Evolutionary conservation across 2,113 vertebrate species (phyloP).

Genomic region (Grallaria varia): DNA sequence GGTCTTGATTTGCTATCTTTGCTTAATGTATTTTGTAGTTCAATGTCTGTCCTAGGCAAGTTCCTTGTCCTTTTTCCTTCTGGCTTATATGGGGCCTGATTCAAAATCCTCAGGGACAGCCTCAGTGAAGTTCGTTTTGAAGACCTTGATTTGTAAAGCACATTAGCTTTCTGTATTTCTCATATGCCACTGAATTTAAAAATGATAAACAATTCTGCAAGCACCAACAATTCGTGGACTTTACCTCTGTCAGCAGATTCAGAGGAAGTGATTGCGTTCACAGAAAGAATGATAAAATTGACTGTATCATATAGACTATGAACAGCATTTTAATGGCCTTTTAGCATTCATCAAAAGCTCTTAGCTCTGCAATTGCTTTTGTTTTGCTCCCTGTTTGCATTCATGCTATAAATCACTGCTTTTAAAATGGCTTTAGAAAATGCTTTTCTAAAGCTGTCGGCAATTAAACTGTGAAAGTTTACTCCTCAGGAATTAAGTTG

Average conservation of each 20-base stretch:
- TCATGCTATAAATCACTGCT: background rate
- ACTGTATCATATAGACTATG: background rate
- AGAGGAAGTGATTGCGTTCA: slow-evolving; percentile 20
- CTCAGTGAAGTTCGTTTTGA: slow-evolving; percentile 15
- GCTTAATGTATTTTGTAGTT: background rate
- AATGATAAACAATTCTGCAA: slow-evolving; percentile 18
- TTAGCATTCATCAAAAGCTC: slow-evolving; percentile 17
- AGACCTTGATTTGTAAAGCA: slow-evolving; percentile 27
- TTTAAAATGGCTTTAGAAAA: slow-evolving; percentile 2
- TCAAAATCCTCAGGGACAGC: slow-evolving; percentile 3
- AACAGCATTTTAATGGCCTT: slow-evolving; percentile 29
- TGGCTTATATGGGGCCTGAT: background rate
- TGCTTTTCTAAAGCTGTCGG: background rate
- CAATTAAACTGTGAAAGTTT: background rate
- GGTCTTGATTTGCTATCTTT: background rate
- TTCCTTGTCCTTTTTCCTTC: background rate
- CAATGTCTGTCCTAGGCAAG: background rate
- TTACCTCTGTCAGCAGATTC: slow-evolving; percentile 12
- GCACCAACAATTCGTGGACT: background rate
- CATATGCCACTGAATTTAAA: background rate
- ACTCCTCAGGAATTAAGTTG: background rate
- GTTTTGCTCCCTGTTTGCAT: background rate
- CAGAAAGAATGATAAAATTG: slow-evolving; percentile 36
- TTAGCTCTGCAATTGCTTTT: slow-evolving; percentile 32
- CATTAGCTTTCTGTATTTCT: background rate